A percentile compares a stretch with the other conserved stretches of the same genome.
Conservation (phyloP, 2,888 invertebrate genomes). For the Parnassius orleans region DNA sequence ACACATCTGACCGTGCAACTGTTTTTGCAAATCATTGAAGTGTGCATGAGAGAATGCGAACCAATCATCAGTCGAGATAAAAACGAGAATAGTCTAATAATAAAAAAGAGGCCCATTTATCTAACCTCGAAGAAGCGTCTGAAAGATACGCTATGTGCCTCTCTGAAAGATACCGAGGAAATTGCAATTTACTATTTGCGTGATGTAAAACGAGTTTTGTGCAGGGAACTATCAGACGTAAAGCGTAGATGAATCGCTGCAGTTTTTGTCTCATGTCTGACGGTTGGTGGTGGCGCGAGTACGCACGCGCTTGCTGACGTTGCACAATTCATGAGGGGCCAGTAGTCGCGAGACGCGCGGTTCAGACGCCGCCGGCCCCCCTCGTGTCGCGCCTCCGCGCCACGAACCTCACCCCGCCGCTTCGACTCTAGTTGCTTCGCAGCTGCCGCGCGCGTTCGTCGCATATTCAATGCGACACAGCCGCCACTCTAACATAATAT, state of each 20-base stretch:
- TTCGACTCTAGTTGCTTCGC: slow-evolving; percentile 64
- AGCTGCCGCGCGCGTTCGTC: slow-evolving; percentile 77
- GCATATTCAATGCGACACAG: slow-evolving; percentile 73
- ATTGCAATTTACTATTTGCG: slow-evolving; percentile 35
- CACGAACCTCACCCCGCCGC: slow-evolving; percentile 39
- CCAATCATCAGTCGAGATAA: slow-evolving; percentile 34
- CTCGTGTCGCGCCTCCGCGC: slow-evolving; percentile 40
- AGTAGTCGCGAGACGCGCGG: slow-evolving; percentile 39
- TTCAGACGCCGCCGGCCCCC: slow-evolving; percentile 65
- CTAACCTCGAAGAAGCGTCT: slow-evolving; percentile 13
- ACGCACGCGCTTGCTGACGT: slow-evolving; percentile 72
- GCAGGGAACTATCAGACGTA: slow-evolving; percentile 41
- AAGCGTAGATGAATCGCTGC: slow-evolving; percentile 37
- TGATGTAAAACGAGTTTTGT: slow-evolving; percentile 35
- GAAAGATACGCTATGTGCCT: slow-evolving; percentile 27
- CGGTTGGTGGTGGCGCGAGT: slow-evolving; percentile 39
- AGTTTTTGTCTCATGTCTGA: slow-evolving; percentile 41
- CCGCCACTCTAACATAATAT: slow-evolving; percentile 68
- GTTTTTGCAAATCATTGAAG: slow-evolving; percentile 40
- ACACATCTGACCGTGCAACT: slow-evolving; percentile 15
- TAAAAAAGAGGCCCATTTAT: slow-evolving; percentile 20
- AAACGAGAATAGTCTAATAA: slow-evolving; percentile 20
- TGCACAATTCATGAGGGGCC: slow-evolving; percentile 68
- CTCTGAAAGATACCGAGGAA: slow-evolving; percentile 27
- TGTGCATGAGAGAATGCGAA: slow-evolving; percentile 32